phyloP scores from a whole-genome alignment of 2,797 vertebrate genomes.

The Meriones psammophilus region DNA sequence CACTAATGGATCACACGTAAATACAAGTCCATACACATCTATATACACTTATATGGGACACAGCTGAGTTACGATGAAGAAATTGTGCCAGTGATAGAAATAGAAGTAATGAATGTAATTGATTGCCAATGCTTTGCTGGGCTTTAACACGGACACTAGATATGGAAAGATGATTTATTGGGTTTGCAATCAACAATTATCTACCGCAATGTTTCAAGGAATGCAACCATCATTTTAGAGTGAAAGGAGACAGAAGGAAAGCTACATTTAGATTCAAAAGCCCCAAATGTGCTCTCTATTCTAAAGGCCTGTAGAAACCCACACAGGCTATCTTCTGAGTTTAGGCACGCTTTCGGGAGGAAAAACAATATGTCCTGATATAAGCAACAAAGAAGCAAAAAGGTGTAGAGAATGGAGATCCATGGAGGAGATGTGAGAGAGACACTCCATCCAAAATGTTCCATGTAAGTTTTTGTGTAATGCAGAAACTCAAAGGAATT shows the following conservation, averaged over 20 bases:
- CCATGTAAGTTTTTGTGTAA: accelerated
- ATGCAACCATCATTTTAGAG: background rate
- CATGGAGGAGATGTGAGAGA: background rate
- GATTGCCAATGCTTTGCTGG: background rate
- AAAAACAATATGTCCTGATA: accelerated
- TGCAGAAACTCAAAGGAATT: background rate
- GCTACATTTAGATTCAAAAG: background rate
- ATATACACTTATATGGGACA: accelerated
- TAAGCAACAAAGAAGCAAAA: accelerated
- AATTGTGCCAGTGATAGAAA: background rate
- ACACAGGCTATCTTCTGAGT: background rate
- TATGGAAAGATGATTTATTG: background rate
- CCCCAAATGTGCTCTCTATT: background rate
- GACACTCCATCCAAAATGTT: accelerated
- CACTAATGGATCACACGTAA: background rate
- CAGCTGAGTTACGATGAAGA: background rate
- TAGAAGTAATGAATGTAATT: background rate
- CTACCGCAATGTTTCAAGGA: background rate
- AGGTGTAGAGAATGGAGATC: accelerated
- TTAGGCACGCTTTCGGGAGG: background rate
- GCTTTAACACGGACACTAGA: background rate
- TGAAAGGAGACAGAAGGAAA: background rate
- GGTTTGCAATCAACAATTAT: background rate
- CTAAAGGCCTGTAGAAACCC: background rate
- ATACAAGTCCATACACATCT: background rate